Base-by-base conservation (phyloP, 1,140 invertebrate species). In the Apis cerana region DNA sequence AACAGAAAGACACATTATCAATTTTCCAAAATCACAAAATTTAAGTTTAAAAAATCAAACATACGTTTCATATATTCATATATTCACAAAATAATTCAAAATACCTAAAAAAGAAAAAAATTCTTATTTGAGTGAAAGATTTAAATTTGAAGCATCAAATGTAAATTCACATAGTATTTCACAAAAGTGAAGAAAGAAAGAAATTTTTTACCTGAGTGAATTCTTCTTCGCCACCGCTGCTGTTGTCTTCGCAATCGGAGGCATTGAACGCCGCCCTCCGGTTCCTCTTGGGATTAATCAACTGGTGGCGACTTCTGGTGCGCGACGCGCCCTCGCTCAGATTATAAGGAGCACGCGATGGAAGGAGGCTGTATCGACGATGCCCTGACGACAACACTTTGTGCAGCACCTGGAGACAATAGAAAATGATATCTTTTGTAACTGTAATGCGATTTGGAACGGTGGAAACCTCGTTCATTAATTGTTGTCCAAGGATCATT, bases 161-260 rank as follows among this genome's bases (percentile, higher is more conserved):
- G 7, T 43, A 43, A 43, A 43, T 43, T 43, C 33, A 43, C 33
- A 43, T 7, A 43, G 33, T 43, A 43, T 43, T 43, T 43, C 33
- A 7, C 33, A 43, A 43, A 43, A 9, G 1, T 7, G 17, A 56
- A 56, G 15, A 17, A 5, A 62, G n/a, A 11, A 23, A 48, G 7
- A n/a, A 74, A 13, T 54, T 43, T 59, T 70, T 15, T 75, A 94
- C 93, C 88, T 94, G 93, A 48, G 90, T 89, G 65, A 93, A 93
- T 79, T 94, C 94, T 52, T 94, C 93, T 48, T 95, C 94, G 2
- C 92, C 94, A 72, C 94, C 93, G 84, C 94, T 95, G 85, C 93
- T 95, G 75, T 94, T 94, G 83, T 94, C 94, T 71, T 95, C 94
- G 84, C 92, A 94, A 90, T 95, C 91, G 75, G 95, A 93, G 79